A percentile compares a stretch with the other conserved stretches of the same genome.
Evolutionary conservation across 1,140 invertebrate genomes (phyloP).

Genomic region (Brachionus koreanus): DNA sequence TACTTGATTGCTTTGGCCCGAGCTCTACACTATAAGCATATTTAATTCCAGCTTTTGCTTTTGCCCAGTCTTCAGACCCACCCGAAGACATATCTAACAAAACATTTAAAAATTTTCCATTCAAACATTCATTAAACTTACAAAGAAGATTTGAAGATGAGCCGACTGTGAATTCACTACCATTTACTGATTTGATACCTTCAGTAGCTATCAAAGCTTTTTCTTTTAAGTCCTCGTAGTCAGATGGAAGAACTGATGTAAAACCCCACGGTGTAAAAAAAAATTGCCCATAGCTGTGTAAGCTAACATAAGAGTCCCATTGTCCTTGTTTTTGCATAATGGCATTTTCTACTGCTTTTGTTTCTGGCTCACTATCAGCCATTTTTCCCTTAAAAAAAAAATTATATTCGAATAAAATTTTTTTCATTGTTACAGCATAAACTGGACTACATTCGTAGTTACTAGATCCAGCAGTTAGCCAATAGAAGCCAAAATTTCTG

Average conservation of each 20-base stretch:
- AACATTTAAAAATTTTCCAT: background rate
- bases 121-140: background rate
- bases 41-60: slow-evolving; percentile 46
- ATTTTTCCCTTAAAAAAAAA: background rate
- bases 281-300: slow-evolving; percentile 44
- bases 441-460: slow-evolving; percentile 19
- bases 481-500: slow-evolving; percentile 43
- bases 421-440: slow-evolving; percentile 21
- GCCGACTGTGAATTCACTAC: slow-evolving; percentile 3
- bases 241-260: slow-evolving; percentile 8
- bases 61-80: slow-evolving; percentile 48
- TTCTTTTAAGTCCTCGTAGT: slow-evolving; percentile 38
- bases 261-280: slow-evolving; percentile 44
- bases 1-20: slow-evolving; percentile 11
- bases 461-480: slow-evolving; percentile 3
- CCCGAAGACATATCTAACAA: slow-evolving; percentile 45
- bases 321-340: background rate
- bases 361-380: slow-evolving; percentile 36
- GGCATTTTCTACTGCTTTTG: background rate
- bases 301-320: slow-evolving; percentile 29
- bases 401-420: too few species aligned
- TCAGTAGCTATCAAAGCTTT: background rate
- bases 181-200: slow-evolving; percentile 17
- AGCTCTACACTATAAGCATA: slow-evolving; percentile 48
- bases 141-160: slow-evolving; percentile 18